These are phyloP conservation scores for Melanotaenia nigrans DNA, from an alignment of 2,797 vertebrate genomes.

Conservation along the genomic window DNA sequence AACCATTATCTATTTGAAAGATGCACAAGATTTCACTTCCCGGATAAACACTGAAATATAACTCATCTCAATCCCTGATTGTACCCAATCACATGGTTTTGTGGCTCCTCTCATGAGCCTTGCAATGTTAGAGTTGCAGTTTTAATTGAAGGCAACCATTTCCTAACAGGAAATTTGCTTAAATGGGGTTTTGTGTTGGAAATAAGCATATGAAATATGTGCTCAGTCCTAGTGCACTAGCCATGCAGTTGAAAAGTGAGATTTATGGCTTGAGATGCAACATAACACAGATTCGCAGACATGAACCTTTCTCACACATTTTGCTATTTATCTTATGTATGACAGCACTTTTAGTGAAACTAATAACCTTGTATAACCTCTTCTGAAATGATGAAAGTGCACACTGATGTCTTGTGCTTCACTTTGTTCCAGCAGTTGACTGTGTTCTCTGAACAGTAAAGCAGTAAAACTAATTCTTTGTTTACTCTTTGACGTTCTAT, in stretches of 20 bases:
- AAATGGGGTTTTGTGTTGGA: slow-evolving; percentile 6
- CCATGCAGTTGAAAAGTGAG: background rate
- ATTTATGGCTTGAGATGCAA: slow-evolving; percentile 1
- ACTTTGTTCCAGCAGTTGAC: too few species aligned
- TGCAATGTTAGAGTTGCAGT: slow-evolving; percentile 1
- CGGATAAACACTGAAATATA: slow-evolving; percentile 27
- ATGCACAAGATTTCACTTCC: slow-evolving; percentile 17
- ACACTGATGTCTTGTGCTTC: slow-evolving; percentile 8
- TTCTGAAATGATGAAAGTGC: slow-evolving; percentile 18
- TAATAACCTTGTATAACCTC: background rate
- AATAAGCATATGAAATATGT: slow-evolving; percentile 13
- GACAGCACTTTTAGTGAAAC: background rate
- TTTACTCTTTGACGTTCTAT: slow-evolving; percentile 18
- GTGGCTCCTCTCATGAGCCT: slow-evolving; percentile 1
- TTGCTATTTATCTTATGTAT: background rate
- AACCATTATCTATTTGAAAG: slow-evolving; percentile 30
- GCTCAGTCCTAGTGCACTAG: background rate
- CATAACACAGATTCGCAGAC: slow-evolving; percentile 1
- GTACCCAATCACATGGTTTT: slow-evolving; percentile 3
- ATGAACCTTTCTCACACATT: background rate
- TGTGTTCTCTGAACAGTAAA: background rate
- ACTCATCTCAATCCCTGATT: slow-evolving; percentile 2
- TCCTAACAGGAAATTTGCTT: slow-evolving; percentile 10
- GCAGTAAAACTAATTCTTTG: slow-evolving; percentile 11
- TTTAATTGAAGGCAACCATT: slow-evolving; percentile 19